Evolutionary conservation across 2,888 invertebrate species (phyloP).

Genomic region (Hanleya hanleyi): DNA sequence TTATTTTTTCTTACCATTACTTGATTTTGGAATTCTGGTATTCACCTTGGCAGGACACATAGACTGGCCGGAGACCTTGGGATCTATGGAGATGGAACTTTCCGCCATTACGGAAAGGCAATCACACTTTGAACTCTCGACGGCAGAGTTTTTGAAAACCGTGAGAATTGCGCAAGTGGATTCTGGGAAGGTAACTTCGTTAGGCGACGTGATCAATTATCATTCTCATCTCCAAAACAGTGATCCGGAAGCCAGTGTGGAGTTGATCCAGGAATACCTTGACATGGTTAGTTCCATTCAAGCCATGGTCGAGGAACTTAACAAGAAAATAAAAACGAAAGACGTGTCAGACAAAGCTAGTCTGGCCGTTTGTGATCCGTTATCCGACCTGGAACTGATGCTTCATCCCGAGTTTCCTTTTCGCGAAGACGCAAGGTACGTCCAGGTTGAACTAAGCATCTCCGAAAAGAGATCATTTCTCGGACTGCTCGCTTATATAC

Average conservation of each 20-base stretch:
- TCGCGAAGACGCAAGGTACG: conserved; percentile 33
- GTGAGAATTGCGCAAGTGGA: no score
- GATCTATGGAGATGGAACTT: no score
- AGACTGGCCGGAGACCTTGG: no score
- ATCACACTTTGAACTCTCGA: no score
- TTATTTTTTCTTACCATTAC: no score
- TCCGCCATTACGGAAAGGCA: no score
- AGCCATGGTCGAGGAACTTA: conserved; percentile 36
- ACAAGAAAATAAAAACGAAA: conserved; percentile 24
- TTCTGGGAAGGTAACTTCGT: background rate
- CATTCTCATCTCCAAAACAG: conserved; percentile 33
- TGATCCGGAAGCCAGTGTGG: conserved; percentile 36
- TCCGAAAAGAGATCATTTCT: conserved; percentile 32
- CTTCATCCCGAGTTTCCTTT: conserved; percentile 38
- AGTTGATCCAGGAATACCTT: conserved; percentile 45
- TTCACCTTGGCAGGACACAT: no score
- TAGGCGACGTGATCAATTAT: conserved; percentile 40
- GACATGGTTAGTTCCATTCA: conserved; percentile 46
- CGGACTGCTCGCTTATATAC: conserved; percentile 37
- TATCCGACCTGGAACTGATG: conserved; percentile 44
- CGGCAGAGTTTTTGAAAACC: no score
- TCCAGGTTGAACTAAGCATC: conserved; percentile 26
- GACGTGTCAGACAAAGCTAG: conserved; percentile 26
- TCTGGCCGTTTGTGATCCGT: conserved; percentile 31
- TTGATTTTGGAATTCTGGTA: no score